Base-by-base conservation (phyloP, 2,888 invertebrate genomes). In the Oxyscelio sp. region DNA sequence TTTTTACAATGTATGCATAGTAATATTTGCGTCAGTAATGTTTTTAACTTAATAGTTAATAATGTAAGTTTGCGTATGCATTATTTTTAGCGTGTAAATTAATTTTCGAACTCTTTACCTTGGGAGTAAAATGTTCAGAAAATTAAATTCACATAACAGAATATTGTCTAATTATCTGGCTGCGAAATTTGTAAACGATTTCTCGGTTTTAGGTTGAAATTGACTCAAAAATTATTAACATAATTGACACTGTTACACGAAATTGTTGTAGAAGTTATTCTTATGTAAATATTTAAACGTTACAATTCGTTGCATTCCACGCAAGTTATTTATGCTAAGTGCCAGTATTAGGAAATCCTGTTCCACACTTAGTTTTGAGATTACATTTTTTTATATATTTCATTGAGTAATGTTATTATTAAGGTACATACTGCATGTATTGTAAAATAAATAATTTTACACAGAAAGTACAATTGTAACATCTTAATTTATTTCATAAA, bases 331-430 rank as follows among this genome's bases (percentile, higher is more conserved):
- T 54, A 40, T 54, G 31, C 54, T 52, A 66, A 54, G 66, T 66
- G 52, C 22, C 66, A 66, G 66, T 66, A 66, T 66, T 66, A 66
- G 54, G 66, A 70, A 22, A 27, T 31, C 24, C 19, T 43, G 56
- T 43, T 70, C 45, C 19, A 66, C 56, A 68, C 54, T 40, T 52
- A 40, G 66, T 40, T 8, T 13, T 13, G 15, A 52, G 38, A 68
- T 40, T 38, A 40, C n/a, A 21, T 68, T 68, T 66, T 66, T 66
- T n/a, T n/a, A 50, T 34, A 27, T 27, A 27, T 27, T 27, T 27
- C 4, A 27, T 27, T 19, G 4, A 21, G n/a, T 40, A 59, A 59
- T 40, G n/a, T 40, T 40, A 59, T 21, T 59, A n/a, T 40, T 59
- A 59, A 59, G 40, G 22, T 40, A 40, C 15, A 40, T 34, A 43